Conservation (phyloP, 1,140 invertebrate genomes). For the Drosophila murphyi region DNA sequence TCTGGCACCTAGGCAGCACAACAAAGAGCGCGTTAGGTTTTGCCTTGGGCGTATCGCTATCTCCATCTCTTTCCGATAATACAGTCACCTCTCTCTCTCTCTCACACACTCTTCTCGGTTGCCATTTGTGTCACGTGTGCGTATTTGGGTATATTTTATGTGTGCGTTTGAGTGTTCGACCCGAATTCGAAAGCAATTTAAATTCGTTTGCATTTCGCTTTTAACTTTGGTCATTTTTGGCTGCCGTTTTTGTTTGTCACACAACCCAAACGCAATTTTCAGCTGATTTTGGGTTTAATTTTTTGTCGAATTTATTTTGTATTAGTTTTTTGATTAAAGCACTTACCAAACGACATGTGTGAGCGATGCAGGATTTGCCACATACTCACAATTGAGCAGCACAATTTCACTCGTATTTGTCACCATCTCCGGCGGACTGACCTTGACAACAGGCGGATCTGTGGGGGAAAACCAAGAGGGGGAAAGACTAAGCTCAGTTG, state of each 20-base stretch:
- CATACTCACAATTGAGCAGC: conserved; percentile 91
- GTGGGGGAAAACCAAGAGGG: conserved; percentile 54
- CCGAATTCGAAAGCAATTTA: conserved; percentile 62
- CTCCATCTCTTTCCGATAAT: background rate
- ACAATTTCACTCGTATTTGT: conserved; percentile 91
- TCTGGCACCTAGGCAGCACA: conserved; percentile 38
- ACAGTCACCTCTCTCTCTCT: background rate
- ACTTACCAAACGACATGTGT: conserved; percentile 91
- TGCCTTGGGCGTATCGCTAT: conserved; percentile 18
- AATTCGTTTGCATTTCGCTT: conserved; percentile 61
- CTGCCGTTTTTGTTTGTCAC: conserved; percentile 9
- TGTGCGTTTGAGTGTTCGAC: too few relatives aligned
- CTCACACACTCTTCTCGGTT: conserved; percentile 6
- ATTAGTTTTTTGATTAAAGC: conserved; percentile 14
- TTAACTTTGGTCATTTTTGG: conserved; percentile 55
- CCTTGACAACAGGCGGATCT: conserved; percentile 93
- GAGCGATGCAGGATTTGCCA: conserved; percentile 92
- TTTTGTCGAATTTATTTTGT: conserved; percentile 16
- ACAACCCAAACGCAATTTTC: background rate
- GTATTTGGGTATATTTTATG: conserved; percentile 16
- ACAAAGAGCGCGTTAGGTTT: conserved; percentile 53
- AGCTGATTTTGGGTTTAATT: conserved; percentile 2
- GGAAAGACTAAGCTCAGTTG: background rate
- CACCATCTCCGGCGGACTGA: conserved; percentile 90
- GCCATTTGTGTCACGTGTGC: conserved; percentile 40